phyloP scores from a whole-genome alignment of 1,140 invertebrate species.

The Pygmarrhopalites habei region DNA sequence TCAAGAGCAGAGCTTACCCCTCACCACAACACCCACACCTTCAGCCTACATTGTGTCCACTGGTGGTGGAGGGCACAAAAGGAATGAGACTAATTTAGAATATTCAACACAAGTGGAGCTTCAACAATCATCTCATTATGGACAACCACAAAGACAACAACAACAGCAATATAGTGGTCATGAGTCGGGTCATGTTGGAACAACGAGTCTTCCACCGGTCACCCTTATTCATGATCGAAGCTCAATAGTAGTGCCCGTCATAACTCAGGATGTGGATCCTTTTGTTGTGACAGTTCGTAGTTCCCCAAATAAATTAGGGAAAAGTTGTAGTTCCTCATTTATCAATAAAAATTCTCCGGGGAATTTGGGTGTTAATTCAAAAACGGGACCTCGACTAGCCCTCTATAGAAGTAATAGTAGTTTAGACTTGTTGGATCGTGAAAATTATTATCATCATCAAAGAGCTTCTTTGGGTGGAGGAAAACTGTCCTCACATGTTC shows the following conservation, averaged over 20 bases:
- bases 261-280: conserved; percentile 24
- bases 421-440: conserved; percentile 34
- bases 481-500: not conserved
- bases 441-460: conserved; percentile 28
- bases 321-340: conserved; percentile 30
- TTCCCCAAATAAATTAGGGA: conserved; percentile 34
- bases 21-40: no score
- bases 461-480: conserved; percentile 11
- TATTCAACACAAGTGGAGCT: not conserved
- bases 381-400: conserved; percentile 35
- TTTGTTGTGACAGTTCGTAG: conserved; percentile 35
- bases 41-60: no score
- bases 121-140: not conserved
- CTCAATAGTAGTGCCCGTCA: conserved; percentile 17
- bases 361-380: conserved; percentile 12
- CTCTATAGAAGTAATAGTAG: conserved; percentile 36
- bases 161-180: conserved; percentile 7
- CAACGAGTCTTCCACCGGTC: conserved; percentile 20
- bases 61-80: not conserved
- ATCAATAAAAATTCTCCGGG: conserved; percentile 48
- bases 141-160: not conserved
- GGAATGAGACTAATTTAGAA: not conserved
- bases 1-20: no score
- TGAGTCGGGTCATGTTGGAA: not conserved
- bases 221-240: conserved; percentile 1